Percentiles rank a stretch among this genome's conserved stretches.
Conservation (phyloP, 2,888 invertebrate species). For the Harpagoxenus sublaevis region DNA sequence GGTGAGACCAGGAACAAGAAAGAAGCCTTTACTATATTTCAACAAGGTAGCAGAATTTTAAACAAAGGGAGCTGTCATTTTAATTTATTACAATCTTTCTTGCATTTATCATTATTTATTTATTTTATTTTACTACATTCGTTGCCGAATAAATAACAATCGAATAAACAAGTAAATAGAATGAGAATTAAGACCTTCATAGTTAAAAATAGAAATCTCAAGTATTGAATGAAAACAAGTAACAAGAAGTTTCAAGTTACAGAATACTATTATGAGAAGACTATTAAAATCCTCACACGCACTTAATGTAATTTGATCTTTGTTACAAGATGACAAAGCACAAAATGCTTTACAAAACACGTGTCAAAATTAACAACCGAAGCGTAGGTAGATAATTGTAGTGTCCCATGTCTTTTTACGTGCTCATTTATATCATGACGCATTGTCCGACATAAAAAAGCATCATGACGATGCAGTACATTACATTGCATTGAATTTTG, state of each 20-base stretch:
- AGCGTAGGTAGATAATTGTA: conserved; percentile 15
- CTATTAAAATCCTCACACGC: not conserved
- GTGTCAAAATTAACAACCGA: conserved; percentile 40
- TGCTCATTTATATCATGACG: conserved; percentile 17
- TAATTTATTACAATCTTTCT: not conserved
- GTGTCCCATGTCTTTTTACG: conserved; percentile 24
- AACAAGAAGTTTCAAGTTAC: conserved; percentile 1
- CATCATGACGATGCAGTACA: not conserved
- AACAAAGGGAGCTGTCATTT: not conserved
- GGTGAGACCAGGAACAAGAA: not conserved
- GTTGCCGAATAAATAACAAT: not conserved
- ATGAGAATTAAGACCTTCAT: not conserved
- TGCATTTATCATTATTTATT: not conserved
- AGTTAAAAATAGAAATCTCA: conserved; percentile 22
- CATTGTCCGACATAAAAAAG: not conserved
- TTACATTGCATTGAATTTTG: not conserved
- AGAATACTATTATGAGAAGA: not conserved
- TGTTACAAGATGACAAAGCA: not conserved
- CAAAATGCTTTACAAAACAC: not conserved
- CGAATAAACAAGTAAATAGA: not conserved
- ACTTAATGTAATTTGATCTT: conserved; percentile 2
- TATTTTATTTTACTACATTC: not conserved
- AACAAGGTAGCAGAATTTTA: not conserved
- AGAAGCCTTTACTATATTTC: not conserved
- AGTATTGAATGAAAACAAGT: not conserved